phyloP scores from a whole-genome alignment of 2,888 invertebrate species.

The Ligdia adustata region DNA sequence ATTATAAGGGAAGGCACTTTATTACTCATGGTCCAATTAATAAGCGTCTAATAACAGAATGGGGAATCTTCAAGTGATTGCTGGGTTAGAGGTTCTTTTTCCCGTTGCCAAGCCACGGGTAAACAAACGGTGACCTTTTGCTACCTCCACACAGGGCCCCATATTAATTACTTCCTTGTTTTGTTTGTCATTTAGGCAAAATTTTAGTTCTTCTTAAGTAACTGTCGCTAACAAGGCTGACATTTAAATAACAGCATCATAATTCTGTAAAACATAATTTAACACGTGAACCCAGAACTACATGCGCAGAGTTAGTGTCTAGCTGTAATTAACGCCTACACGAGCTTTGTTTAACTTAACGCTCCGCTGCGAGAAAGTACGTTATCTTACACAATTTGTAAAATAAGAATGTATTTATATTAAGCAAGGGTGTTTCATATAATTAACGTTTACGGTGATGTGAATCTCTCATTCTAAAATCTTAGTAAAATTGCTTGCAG shows the following conservation, averaged over 20 bases:
- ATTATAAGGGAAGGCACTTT: constrained; percentile 3
- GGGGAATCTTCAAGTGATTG: constrained; percentile 9
- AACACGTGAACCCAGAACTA: constrained; percentile 22
- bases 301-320: constrained; percentile 38
- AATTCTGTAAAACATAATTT: constrained; percentile 40
- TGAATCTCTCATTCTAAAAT: no score
- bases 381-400: constrained; percentile 14
- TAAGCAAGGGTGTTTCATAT: no score
- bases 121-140: constrained; percentile 8
- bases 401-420: no score
- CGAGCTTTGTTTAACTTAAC: constrained; percentile 35
- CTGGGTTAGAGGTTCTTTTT: constrained; percentile 3
- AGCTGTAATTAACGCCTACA: constrained; percentile 49
- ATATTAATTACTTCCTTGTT: constrained; percentile 19
- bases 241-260: constrained; percentile 57
- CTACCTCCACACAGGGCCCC: constrained; percentile 7
- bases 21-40: constrained; percentile 19
- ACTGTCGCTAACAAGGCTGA: constrained; percentile 57
- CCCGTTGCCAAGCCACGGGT: constrained; percentile 3
- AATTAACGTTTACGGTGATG: no score
- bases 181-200: constrained; percentile 33
- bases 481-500: no score
- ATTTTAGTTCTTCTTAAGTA: constrained; percentile 31
- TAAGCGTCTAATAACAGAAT: constrained; percentile 3
- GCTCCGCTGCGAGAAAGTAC: constrained; percentile 23